Base-by-base conservation (phyloP, 1,140 invertebrate genomes). In the Macrotrachela quadricornifera region DNA sequence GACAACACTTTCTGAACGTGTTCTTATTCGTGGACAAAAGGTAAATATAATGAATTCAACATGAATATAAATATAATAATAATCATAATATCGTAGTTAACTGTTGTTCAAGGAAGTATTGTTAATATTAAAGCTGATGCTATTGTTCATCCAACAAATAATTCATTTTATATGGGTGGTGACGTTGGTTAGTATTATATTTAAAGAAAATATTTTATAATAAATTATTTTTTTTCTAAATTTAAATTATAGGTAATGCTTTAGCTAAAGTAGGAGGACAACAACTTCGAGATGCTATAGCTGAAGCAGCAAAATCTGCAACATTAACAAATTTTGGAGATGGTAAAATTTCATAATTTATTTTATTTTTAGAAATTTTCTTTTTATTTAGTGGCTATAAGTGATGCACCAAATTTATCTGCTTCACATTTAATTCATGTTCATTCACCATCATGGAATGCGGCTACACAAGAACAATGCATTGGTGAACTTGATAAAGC, bases 81-180 rank as follows among this genome's bases (percentile, higher is more conserved):
- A n/a, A 49, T 53, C 3, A 8, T 18, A 50, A 1, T 50, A 41
- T 56, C 21, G 21, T 58, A 76, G 74, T 59, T 76, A 55, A 73
- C 71, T 42, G 73, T 76, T 18, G 60, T 75, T 45, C 71, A 75
- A 64, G 73, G 72, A 54, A 73, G 75, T 59, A 69, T 75, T 46
- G 67, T 70, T 1, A 69, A 68, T 52, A 68, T 75, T 8, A 59
- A 63, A 51, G 70, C 72, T 43, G 74, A 76, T 66, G 73, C 73
- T 18, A 65, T 75, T 49, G 72, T 76, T 42, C 71, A 76, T 63
- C 74, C 74, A 6, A 75, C 74, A 16, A 74, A 72, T 61, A 60
- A 62, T 17, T 63, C 63, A 14, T 70, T 72, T 56, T 64, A 68
- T 48, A 66, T 75, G 64, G 73, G 72, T 55, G 74, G 73, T 37